Base-by-base conservation (phyloP, 2,888 invertebrate species). In the Drosophila melanosoma region DNA sequence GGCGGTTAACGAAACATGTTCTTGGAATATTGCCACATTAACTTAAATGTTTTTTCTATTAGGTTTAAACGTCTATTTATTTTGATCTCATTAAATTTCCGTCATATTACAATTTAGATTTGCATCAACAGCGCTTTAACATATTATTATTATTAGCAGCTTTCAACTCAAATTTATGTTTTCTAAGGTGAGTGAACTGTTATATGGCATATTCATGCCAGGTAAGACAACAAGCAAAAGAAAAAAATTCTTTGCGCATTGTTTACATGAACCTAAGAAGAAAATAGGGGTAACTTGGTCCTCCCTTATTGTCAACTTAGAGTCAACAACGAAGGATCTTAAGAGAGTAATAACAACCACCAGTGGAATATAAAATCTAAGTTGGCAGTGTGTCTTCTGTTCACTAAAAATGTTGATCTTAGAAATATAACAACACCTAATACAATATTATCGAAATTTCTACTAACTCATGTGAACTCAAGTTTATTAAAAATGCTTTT, bases 111-210 rank as follows among this genome's bases (percentile, higher is more conserved):
- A 26, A 51, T 26, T 29, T 11, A 1, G 29, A 26, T 51, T 5
- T 11, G 2, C 26, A 36, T 32, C 15, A 48, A 11, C 45, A 29
- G 29, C 29, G 29, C 29, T 29, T 29, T 29, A 29, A 29, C 29
- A 15, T 45, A 20, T 15, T 45, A 36, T 8, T 11, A 23, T 33
- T 32, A 10, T 20, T 20, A 2, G 12, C 32, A 29, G 12, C 26
- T 40, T 36, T 32, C 12, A 32, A 11, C 2, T n/a, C 7, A 45
- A 12, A 23, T n/a, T 0, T 10, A 26, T 15, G 1, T 38, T 32
- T n/a, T 4, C 17, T n/a, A 45, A 70, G 83, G 83, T 83, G 79
- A 83, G 83, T 73, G 83, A 83, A 81, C 89, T 80, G 48, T n/a
- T 49, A 45, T 58, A 66, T 64, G 53, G 56, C 35, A 53, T 75